Percentiles rank a stretch among this genome's conserved stretches.
Conservation (phyloP, 2,797 vertebrate species). For the Pangasius djambal region DNA sequence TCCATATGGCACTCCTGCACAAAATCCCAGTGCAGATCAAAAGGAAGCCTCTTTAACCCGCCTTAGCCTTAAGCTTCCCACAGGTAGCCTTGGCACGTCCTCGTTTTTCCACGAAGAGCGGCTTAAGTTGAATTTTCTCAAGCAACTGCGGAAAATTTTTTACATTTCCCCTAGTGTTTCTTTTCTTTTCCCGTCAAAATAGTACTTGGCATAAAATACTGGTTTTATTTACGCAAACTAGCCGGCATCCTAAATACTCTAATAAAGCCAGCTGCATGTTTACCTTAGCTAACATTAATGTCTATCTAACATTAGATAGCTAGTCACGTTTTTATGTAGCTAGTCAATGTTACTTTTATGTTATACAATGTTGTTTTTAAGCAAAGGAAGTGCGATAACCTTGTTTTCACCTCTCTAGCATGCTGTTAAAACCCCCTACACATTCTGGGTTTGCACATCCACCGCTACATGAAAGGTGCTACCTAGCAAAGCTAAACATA, state of each 20-base stretch:
- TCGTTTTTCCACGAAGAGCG: not conserved
- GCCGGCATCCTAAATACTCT: not conserved
- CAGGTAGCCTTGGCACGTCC: not conserved
- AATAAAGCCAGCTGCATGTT: not conserved
- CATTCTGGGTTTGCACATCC: not conserved
- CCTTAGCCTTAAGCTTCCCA: not conserved
- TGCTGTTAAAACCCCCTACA: not conserved
- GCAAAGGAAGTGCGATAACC: not conserved
- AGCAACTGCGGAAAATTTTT: not conserved
- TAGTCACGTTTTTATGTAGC: not conserved
- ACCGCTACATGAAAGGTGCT: slow-evolving; percentile 23
- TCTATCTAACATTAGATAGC: not conserved
- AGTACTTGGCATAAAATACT: not conserved
- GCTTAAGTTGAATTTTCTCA: not conserved
- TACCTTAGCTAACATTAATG: not conserved
- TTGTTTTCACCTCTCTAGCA: not conserved
- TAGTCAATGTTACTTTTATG: not conserved
- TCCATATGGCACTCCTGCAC: not conserved
- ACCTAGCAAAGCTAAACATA: slow-evolving; percentile 37
- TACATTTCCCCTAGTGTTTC: not conserved
- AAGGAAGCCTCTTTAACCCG: not conserved
- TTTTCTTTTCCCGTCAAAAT: not conserved
- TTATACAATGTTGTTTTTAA: not conserved
- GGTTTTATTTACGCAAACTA: not conserved
- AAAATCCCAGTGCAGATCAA: not conserved